Conservation (phyloP, 1,140 invertebrate genomes). For the Neotoxoptera formosana region DNA sequence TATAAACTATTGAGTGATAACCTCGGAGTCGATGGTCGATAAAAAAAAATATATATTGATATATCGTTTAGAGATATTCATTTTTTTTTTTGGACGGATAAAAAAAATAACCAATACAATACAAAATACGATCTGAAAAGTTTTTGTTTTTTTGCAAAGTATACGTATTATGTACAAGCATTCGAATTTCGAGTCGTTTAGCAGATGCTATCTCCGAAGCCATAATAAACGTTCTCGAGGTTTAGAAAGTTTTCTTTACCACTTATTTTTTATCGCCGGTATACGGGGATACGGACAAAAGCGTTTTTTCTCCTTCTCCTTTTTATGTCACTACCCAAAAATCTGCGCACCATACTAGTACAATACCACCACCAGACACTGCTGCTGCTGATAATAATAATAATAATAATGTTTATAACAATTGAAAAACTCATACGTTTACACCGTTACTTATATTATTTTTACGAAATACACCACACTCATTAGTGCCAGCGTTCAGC, state of each 20-base stretch:
- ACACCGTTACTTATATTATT: neutral
- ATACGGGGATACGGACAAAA: neutral
- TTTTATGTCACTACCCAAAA: conserved; percentile 1
- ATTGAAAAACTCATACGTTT: neutral
- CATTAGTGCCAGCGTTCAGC: neutral
- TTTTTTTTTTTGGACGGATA: neutral
- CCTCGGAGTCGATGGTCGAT: neutral
- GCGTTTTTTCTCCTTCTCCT: neutral
- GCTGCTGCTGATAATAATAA: neutral
- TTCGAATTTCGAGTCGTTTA: conserved; percentile 34
- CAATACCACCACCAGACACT: neutral
- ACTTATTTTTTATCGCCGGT: neutral
- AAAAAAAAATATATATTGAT: neutral
- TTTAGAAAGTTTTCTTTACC: conserved; percentile 26
- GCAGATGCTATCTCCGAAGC: conserved; percentile 19
- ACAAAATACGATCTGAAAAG: neutral
- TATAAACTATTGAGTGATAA: neutral
- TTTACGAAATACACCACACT: neutral
- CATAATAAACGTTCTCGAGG: conserved; percentile 10
- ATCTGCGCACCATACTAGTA: neutral
- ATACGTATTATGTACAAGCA: neutral
- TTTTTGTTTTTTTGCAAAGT: conserved; percentile 15
- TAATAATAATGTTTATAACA: neutral
- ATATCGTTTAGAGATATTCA: neutral
- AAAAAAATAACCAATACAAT: neutral